Base-by-base conservation (phyloP, 1,140 invertebrate genomes). In the Trachymyrmex cornetzi region DNA sequence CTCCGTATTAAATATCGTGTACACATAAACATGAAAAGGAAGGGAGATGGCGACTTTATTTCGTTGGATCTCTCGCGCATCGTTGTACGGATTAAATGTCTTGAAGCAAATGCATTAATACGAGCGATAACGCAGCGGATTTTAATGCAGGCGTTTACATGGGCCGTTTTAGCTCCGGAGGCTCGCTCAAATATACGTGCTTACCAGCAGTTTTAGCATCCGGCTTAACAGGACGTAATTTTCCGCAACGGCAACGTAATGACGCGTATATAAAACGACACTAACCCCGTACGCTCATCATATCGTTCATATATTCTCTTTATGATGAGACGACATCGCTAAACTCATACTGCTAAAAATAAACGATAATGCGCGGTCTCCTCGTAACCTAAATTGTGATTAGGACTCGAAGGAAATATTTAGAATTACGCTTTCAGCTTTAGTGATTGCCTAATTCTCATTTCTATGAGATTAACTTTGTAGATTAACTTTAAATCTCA, bases 71-170 rank as follows among this genome's bases (percentile, higher is more conserved):
- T 50, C 30, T 19, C 80, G 57, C 69, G 80, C 38, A n/a, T 74
- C 69, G 57, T 84, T 75, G 55, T 34, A 38, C 44, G 71, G 53
- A 50, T 79, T 69, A 77, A 85, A 87, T 82, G 57, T 48, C 67
- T 81, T 55, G 87, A 77, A 79, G 87, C 77, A 61, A 87, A 82
- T 77, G 69, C 87, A 80, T 87, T 87, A 67, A 81, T 80, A 71
- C 74, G 87, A 19, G 38, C 85, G 59, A 87, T 67, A 81, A 67
- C 66, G 67, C 77, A 67, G 87, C 75, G 86, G 50, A 63, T 87
- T 88, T 88, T 88, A 88, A 87, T 87, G 77, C 85, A 75, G 55
- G 66, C 87, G 87, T 71, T 74, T 71, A 85, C 86, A 87, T 67
- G 34, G 74, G 30, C 53, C 72, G 55, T 57, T 85, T 86, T 74